Evolutionary conservation across 2,113 vertebrate genomes (phyloP), one percentile per base, ranked within the genome.

Genomic region (Actenoides lindsayi): DNA sequence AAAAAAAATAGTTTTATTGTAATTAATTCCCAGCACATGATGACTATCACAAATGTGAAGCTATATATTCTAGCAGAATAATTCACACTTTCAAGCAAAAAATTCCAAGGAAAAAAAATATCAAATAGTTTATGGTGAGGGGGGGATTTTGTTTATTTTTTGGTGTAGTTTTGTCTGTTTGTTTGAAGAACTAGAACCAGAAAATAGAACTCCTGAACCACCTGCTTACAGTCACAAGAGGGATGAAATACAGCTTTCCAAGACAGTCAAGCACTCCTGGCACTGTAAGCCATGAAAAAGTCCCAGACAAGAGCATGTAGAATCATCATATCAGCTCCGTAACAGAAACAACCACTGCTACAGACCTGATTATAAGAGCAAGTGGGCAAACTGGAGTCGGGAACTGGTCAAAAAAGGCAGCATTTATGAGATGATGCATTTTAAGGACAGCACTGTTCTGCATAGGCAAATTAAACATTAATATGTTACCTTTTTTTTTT

Each of bases 31-130:
- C 63, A 92, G 35, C 53, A 90, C 23, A 11, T 17, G 33, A 85
- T 14, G 16, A 60, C 25, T 59, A 74, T 67, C 68, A 70, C 82
- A 93, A 91, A 76, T 13, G 27, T n/a, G 35, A 92, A 89, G 23
- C 73, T 48, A 12, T n/a, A 5, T 35, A 73, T 85, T 76, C 35
- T 25, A 85, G 33, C n/a, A 69, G 18, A 73, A 35, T 18, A 64
- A 88, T 91, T 78, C 33, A 53, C 74, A 76, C 64, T 78, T 73
- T 68, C 76, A 88, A 80, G 62, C 24, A 93, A 91, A 90, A 75
- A 64, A 33, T 9, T 64, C 65, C 70, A 82, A n/a, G 60, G 37
- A 27, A 73, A 88, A 78, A 68, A 50, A 25, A 21, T 13, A 42
- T 59, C 56, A 11, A 39, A 23, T 39, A 64, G 62, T 7, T 5